Evolutionary conservation across 2,888 invertebrate species (phyloP).

Genomic region (Abrostola triplasia): DNA sequence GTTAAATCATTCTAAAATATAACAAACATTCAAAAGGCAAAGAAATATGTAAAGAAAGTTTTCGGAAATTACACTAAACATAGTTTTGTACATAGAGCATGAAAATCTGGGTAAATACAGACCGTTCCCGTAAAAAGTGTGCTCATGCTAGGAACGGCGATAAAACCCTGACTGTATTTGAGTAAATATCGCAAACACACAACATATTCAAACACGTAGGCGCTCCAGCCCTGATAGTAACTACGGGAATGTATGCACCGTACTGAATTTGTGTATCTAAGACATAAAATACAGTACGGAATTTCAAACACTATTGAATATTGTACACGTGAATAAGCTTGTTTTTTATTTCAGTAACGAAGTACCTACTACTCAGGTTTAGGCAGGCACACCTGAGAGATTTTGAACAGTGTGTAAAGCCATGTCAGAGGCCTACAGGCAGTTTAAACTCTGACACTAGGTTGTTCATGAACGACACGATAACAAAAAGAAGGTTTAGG

Average conservation of each 20-base stretch:
- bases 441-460: too few species aligned
- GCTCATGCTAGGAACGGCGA: slow-evolving; percentile 30
- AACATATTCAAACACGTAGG: slow-evolving; percentile 52
- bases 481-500: too few species aligned
- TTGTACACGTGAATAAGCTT: background rate
- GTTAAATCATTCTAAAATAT: too few species aligned
- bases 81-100: slow-evolving; percentile 13
- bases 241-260: slow-evolving; percentile 28
- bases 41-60: background rate
- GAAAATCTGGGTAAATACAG: slow-evolving; percentile 20
- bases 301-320: background rate
- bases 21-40: background rate
- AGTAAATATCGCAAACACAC: slow-evolving; percentile 44
- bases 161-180: slow-evolving; percentile 34
- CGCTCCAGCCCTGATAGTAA: slow-evolving; percentile 36
- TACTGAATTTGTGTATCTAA: slow-evolving; percentile 28
- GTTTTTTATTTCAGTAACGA: too few species aligned
- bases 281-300: slow-evolving; percentile 16
- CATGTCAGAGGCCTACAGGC: too few species aligned
- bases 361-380: too few species aligned
- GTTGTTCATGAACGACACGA: too few species aligned
- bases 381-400: too few species aligned
- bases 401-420: too few species aligned
- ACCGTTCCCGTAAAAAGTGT: slow-evolving; percentile 31
- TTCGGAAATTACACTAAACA: slow-evolving; percentile 4